These are phyloP conservation scores for Yasuhikotakia modesta DNA, from an alignment of 2,797 vertebrate species.

Conservation along the genomic window DNA sequence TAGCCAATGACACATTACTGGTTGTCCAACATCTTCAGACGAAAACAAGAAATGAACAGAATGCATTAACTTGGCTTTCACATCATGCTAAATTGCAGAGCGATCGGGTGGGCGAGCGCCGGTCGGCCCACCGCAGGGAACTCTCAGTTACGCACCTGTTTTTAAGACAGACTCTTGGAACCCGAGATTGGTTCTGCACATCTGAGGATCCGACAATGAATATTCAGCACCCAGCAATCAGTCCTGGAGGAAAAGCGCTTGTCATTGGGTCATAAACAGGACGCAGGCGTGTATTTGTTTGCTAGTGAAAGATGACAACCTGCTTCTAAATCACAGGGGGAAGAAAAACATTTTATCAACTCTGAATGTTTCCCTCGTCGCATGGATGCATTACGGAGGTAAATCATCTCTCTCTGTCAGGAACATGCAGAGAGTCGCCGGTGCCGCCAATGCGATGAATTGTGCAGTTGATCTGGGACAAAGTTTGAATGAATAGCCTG, in stretches of 20 bases:
- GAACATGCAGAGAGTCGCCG: not conserved
- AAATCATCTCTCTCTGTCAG: constrained; percentile 22
- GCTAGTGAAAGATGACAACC: constrained; percentile 25
- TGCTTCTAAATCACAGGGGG: not conserved
- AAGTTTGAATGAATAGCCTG: not conserved
- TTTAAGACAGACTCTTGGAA: not conserved
- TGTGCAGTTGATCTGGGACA: not conserved
- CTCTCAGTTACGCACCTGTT: not conserved
- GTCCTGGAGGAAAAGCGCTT: constrained; percentile 24
- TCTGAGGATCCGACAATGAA: constrained; percentile 2
- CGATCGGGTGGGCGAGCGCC: not conserved
- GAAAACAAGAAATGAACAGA: not conserved
- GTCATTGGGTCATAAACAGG: constrained; percentile 27
- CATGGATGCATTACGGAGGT: constrained; percentile 20
- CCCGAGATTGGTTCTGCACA: not conserved
- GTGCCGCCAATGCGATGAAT: not conserved
- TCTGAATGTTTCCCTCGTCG: no score
- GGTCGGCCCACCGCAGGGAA: not conserved
- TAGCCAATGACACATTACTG: not conserved
- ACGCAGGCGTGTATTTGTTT: constrained; percentile 11
- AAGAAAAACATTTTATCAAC: constrained; percentile 15
- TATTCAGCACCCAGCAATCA: constrained; percentile 17
- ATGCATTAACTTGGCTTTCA: not conserved
- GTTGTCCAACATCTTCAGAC: not conserved
- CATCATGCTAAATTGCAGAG: not conserved